These are phyloP conservation scores for Caenorhabditis becei DNA, from an alignment of 2,888 invertebrate species.

Conservation along the genomic window DNA sequence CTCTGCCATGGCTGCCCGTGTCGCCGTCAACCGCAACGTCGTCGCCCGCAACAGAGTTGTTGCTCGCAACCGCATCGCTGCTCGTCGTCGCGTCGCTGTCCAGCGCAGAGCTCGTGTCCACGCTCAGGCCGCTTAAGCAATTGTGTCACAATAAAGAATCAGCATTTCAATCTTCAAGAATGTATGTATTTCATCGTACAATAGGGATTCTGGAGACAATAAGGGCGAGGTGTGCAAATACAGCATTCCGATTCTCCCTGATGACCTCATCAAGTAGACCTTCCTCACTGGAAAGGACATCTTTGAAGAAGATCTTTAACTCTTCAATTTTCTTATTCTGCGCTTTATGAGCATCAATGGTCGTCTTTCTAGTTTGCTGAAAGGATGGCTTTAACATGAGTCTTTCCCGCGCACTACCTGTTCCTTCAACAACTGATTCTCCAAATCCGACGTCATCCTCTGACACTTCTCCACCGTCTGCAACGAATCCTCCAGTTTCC, in stretches of 20 bases:
- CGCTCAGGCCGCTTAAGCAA: slow-evolving; percentile 32
- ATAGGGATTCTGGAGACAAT: slow-evolving; percentile 67
- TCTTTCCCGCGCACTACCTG: neutral
- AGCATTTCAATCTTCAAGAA: slow-evolving; percentile 42
- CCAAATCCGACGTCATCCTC: slow-evolving; percentile 26
- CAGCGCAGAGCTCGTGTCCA: slow-evolving; percentile 51
- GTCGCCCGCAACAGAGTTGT: slow-evolving; percentile 49
- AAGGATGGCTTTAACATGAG: too few species aligned
- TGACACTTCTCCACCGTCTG: slow-evolving; percentile 32
- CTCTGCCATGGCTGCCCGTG: slow-evolving; percentile 36
- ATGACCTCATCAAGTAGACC: slow-evolving; percentile 52
- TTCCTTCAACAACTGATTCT: slow-evolving; percentile 49
- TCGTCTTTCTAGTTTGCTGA: slow-evolving; percentile 42
- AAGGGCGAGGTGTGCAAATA: slow-evolving; percentile 63
- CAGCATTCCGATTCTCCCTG: slow-evolving; percentile 60
- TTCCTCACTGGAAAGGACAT: slow-evolving; percentile 54
- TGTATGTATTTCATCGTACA: slow-evolving; percentile 61
- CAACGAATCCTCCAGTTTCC: slow-evolving; percentile 43
- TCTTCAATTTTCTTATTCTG: slow-evolving; percentile 62
- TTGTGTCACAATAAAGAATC: slow-evolving; percentile 32
- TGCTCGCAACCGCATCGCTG: slow-evolving; percentile 45
- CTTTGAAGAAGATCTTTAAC: slow-evolving; percentile 53
- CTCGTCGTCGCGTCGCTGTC: slow-evolving; percentile 53
- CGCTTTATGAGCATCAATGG: slow-evolving; percentile 51
- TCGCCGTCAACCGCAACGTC: slow-evolving; percentile 45